A percentile compares a stretch with the other conserved stretches of the same genome.
Evolutionary conservation across 2,797 vertebrate genomes (phyloP).

Genomic region (Amblyopsis hoosieri): DNA sequence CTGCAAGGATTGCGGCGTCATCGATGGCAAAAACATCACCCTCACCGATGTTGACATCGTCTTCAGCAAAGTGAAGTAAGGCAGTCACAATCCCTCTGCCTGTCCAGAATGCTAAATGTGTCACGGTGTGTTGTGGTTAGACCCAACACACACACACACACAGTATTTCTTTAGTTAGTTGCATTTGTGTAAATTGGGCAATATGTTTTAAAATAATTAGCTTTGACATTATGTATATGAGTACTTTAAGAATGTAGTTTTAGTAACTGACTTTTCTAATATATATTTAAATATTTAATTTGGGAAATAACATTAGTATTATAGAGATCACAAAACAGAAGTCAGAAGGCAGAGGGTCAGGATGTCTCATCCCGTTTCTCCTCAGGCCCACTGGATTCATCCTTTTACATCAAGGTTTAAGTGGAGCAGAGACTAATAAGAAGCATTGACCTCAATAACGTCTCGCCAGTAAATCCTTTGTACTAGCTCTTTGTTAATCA

Average conservation of each 20-base stretch:
- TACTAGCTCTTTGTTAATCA: constrained; percentile 18
- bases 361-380: constrained; percentile 48
- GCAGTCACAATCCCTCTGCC: background rate
- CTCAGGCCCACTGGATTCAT: constrained; percentile 52
- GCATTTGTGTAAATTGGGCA: too few species aligned
- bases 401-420: constrained; percentile 31
- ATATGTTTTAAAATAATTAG: too few species aligned
- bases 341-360: constrained; percentile 38
- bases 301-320: too few species aligned
- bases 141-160: background rate
- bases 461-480: constrained; percentile 10
- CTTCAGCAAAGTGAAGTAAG: constrained; percentile 99
- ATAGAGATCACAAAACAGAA: constrained; percentile 23
- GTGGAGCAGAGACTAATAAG: constrained; percentile 41
- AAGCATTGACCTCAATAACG: constrained; percentile 51
- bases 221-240: too few species aligned
- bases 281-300: too few species aligned
- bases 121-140: too few species aligned
- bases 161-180: too few species aligned
- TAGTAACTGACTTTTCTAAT: background rate
- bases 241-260: background rate
- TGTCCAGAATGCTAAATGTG: background rate
- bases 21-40: constrained; percentile 90
- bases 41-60: constrained; percentile 96
- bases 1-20: constrained; percentile 92